A percentile compares a stretch with the other conserved stretches of the same genome.
Evolutionary conservation across 1,140 invertebrate species (phyloP).

Genomic region (Eumeta japonica): DNA sequence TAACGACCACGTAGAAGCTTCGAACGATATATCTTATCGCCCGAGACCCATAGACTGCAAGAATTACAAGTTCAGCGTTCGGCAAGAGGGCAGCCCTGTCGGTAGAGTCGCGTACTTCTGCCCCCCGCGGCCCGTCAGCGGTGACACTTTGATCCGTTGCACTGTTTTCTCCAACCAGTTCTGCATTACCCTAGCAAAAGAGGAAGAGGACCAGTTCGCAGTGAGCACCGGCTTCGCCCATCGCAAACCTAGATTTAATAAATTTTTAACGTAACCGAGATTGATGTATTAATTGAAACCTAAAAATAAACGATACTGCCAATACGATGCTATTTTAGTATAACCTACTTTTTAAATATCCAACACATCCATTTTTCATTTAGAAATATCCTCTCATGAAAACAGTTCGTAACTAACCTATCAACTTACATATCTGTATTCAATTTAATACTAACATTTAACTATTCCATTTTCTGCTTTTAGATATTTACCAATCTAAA

Average conservation of each 20-base stretch:
- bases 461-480: no score
- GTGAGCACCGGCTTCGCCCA: constrained; percentile 22
- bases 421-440: no score
- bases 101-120: constrained; percentile 38
- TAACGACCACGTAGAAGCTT: neutral
- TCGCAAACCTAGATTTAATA: constrained; percentile 23
- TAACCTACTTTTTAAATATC: no score
- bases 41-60: constrained; percentile 40
- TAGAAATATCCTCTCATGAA: no score
- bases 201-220: constrained; percentile 37
- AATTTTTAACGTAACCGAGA: no score
- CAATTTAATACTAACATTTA: no score
- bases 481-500: no score
- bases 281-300: neutral
- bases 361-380: no score
- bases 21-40: constrained; percentile 2
- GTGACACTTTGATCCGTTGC: constrained; percentile 28
- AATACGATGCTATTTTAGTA: neutral
- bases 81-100: constrained; percentile 25
- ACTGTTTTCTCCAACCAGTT: constrained; percentile 49
- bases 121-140: constrained; percentile 25
- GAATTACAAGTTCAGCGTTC: constrained; percentile 42
- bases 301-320: neutral
- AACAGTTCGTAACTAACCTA: no score
- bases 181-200: constrained; percentile 39